These are phyloP conservation scores for Porites lutea DNA, from an alignment of 64 coral and sea anemone species.

Conservation along the genomic window DNA sequence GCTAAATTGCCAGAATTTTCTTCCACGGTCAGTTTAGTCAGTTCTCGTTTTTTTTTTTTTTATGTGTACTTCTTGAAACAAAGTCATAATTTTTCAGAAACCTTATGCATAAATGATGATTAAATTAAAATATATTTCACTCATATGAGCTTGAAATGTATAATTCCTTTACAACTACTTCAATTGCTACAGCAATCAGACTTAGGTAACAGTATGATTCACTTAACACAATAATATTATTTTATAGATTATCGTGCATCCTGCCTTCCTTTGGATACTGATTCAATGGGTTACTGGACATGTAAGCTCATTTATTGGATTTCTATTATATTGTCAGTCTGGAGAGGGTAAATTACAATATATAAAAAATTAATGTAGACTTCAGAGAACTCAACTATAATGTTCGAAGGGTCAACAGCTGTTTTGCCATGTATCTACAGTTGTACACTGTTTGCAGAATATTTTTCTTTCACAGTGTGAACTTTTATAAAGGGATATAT, in stretches of 20 bases:
- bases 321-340: slow-evolving; percentile 14
- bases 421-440: slow-evolving; percentile 19
- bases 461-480: slow-evolving; percentile 9
- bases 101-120: background rate
- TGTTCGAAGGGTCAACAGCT: slow-evolving; percentile 19
- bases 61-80: too few species aligned
- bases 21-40: too few species aligned
- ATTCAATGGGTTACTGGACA: slow-evolving; percentile 21
- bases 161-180: too few species aligned
- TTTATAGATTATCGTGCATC: too few species aligned
- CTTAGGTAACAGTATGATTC: slow-evolving; percentile 18
- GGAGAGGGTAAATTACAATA: slow-evolving; percentile 11
- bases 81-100: background rate
- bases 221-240: slow-evolving; percentile 14
- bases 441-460: slow-evolving; percentile 9
- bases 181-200: slow-evolving; percentile 22
- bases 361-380: too few species aligned
- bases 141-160: too few species aligned
- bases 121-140: too few species aligned
- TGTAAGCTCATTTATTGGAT: slow-evolving; percentile 22
- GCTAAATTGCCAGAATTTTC: too few species aligned
- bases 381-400: slow-evolving; percentile 23
- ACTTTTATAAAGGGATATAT: slow-evolving; percentile 11
- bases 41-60: too few species aligned
- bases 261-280: too few species aligned